These are phyloP conservation scores for Dolichallabes microphthalmus DNA, from an alignment of 2,113 vertebrate genomes.

Conservation along the genomic window DNA sequence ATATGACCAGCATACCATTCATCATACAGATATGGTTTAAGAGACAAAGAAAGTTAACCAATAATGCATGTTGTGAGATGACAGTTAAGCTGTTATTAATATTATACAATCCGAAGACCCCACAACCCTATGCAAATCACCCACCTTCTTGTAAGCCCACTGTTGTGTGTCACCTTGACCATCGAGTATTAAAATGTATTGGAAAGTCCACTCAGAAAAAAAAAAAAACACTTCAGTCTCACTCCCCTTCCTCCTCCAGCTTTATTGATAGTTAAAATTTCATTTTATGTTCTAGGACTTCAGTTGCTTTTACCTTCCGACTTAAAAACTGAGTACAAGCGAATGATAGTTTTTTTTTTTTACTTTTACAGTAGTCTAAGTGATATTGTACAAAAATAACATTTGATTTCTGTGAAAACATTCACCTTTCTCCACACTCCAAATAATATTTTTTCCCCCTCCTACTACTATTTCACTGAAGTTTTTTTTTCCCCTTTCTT, in stretches of 20 bases:
- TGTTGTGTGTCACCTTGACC: not conserved
- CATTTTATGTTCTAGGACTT: conserved; percentile 90
- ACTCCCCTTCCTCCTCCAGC: conserved; percentile 89
- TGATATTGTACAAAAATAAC: conserved; percentile 99
- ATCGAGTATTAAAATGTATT: not conserved
- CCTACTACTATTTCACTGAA: conserved; percentile 38
- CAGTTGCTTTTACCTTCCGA: conserved; percentile 86
- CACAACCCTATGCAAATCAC: not conserved
- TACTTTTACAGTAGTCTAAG: conserved; percentile 83
- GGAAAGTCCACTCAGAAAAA: conserved; percentile 67
- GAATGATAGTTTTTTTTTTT: conserved; percentile 77
- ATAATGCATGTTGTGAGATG: not conserved
- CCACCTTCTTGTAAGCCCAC: not conserved
- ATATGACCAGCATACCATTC: not conserved
- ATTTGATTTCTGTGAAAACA: conserved; percentile 93
- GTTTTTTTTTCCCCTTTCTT: conserved; percentile 61
- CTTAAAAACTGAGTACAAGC: conserved; percentile 91
- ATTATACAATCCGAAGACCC: not conserved
- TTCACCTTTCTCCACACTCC: conserved; percentile 80
- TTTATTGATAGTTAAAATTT: conserved; percentile 98
- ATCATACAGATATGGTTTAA: not conserved
- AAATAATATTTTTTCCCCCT: conserved; percentile 67
- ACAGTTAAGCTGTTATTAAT: not conserved
- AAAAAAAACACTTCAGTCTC: conserved; percentile 77
- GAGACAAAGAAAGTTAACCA: not conserved